phyloP scores from a whole-genome alignment of 2,888 invertebrate genomes.

The Nomada ruficornis region DNA sequence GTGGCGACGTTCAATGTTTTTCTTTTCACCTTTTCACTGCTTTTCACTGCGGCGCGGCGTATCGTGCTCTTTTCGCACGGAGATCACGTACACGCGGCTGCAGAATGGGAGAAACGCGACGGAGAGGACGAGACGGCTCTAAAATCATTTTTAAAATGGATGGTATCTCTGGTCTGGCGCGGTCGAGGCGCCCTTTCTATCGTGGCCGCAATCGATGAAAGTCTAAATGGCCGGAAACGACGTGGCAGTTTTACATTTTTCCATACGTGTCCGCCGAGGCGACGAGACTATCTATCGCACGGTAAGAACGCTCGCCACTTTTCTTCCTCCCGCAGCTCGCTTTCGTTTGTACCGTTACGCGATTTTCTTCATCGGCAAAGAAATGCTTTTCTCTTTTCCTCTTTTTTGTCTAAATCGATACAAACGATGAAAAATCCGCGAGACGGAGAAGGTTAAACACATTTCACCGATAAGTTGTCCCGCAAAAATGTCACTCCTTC shows the following conservation, averaged over 20 bases:
- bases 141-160: conserved; percentile 78
- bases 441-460: too few species aligned
- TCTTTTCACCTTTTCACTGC: conserved; percentile 7
- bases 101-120: conserved; percentile 35
- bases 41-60: conserved; percentile 21
- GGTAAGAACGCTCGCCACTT: conserved; percentile 44
- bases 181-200: conserved; percentile 37
- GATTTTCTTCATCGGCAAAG: background rate
- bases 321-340: conserved; percentile 9
- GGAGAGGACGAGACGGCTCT: conserved; percentile 49
- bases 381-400: background rate
- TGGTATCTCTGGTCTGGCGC: conserved; percentile 56
- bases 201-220: conserved; percentile 68
- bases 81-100: conserved; percentile 68
- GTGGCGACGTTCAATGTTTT: conserved; percentile 8
- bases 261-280: conserved; percentile 26
- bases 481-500: too few species aligned
- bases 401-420: background rate
- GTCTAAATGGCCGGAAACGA: conserved; percentile 72
- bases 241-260: conserved; percentile 63
- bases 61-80: conserved; percentile 61
- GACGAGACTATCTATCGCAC: conserved; percentile 13
- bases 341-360: conserved; percentile 10
- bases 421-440: too few species aligned
- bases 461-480: too few species aligned